Percentiles rank a stretch among this genome's conserved stretches.
Conservation (phyloP, 2,113 vertebrate genomes). For the Elgaria multicarinata region DNA sequence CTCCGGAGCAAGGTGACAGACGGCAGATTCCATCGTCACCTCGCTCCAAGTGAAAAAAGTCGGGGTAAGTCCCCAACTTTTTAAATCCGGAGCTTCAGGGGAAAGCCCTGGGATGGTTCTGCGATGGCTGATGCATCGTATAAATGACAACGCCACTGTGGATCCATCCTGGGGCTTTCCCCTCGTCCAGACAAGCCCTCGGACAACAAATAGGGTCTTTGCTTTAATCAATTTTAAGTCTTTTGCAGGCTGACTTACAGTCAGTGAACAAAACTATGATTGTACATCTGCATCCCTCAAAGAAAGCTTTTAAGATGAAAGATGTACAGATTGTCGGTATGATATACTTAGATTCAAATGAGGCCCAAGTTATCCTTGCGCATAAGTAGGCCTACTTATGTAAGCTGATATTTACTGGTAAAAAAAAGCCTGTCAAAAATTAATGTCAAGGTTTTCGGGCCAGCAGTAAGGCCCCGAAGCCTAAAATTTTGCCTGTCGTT, state of each 20-base stretch:
- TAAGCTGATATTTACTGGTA: slow-evolving; percentile 1
- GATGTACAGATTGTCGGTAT: slow-evolving; percentile 28
- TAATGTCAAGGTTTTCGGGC: not conserved
- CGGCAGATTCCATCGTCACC: no score
- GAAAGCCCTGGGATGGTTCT: no score
- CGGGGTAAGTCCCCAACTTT: no score
- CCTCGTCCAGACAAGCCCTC: no score
- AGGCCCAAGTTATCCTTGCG: not conserved
- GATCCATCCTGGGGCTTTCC: no score
- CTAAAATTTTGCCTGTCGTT: slow-evolving; percentile 9
- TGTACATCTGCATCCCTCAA: not conserved
- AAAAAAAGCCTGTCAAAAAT: slow-evolving; percentile 48
- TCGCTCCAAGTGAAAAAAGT: no score
- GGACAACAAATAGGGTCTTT: not conserved
- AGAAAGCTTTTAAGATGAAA: slow-evolving; percentile 52
- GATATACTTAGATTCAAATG: not conserved
- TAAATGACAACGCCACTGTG: no score
- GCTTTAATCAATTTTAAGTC: slow-evolving; percentile 44
- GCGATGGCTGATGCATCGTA: no score
- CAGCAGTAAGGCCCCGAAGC: slow-evolving; percentile 26
- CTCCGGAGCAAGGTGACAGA: no score
- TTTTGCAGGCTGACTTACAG: not conserved
- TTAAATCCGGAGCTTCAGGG: no score
- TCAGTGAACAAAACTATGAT: no score
- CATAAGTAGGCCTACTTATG: not conserved